phyloP scores from a whole-genome alignment of 2,797 vertebrate genomes.

The Pipistrellus kuhlii region DNA sequence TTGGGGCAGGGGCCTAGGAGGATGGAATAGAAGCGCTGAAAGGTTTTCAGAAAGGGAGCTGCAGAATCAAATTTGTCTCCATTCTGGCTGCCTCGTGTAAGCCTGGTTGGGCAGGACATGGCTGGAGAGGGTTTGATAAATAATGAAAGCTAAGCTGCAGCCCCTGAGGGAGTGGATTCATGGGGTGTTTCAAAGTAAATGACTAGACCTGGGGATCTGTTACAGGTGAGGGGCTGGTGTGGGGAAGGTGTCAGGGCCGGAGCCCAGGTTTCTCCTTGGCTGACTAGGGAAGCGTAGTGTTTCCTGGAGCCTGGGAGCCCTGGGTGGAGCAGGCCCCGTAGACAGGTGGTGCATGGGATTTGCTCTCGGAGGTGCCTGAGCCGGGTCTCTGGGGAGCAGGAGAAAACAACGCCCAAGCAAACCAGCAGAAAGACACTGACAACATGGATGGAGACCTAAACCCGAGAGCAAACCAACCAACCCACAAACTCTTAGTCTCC shows the following conservation, averaged over 20 bases:
- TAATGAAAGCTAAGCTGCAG: not conserved
- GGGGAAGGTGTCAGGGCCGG: not conserved
- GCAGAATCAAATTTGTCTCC: not conserved
- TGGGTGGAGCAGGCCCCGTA: not conserved
- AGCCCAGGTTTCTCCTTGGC: not conserved
- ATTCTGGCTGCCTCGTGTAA: not conserved
- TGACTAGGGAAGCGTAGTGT: not conserved
- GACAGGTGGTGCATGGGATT: not conserved
- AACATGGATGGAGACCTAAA: not conserved
- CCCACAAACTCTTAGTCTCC: not conserved
- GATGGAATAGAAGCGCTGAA: not conserved
- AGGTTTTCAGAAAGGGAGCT: not conserved
- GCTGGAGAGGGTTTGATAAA: not conserved
- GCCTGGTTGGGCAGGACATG: not conserved
- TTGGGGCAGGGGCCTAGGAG: not conserved
- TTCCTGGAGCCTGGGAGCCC: not conserved
- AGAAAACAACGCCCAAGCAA: constrained; percentile 9
- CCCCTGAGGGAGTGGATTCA: not conserved
- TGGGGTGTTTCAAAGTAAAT: not conserved
- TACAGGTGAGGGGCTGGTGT: not conserved
- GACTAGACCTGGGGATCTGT: not conserved
- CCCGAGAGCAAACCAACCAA: not conserved
- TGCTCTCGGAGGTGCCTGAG: not conserved
- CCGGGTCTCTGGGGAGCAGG: constrained; percentile 1
- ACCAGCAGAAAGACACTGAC: not conserved